These are phyloP conservation scores for Cephalopterus ornatus DNA, from an alignment of 2,113 vertebrate species.

Conservation along the genomic window DNA sequence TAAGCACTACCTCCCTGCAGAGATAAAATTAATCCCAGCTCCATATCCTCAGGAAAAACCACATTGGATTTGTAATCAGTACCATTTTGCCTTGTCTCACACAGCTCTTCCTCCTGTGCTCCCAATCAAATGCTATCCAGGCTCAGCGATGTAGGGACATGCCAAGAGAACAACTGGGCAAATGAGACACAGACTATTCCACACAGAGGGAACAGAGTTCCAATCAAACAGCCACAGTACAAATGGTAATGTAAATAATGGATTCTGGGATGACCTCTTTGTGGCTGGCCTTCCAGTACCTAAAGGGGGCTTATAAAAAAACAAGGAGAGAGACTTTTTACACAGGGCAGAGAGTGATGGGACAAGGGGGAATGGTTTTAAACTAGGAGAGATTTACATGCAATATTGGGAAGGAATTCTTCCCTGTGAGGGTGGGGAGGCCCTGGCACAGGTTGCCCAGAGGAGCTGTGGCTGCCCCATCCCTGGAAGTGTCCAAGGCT, in stretches of 20 bases:
- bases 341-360: not conserved
- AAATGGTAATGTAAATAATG: accelerated
- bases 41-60: not conserved
- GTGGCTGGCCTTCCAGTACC: not conserved
- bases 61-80: not conserved
- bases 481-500: not conserved
- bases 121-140: not conserved
- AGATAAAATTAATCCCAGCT: not conserved
- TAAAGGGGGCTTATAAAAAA: not conserved
- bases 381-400: not conserved
- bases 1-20: not conserved
- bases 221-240: not conserved
- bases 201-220: accelerated
- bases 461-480: not conserved
- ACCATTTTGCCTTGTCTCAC: not conserved
- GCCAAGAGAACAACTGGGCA: not conserved
- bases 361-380: not conserved
- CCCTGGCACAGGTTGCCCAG: not conserved
- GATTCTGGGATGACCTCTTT: not conserved
- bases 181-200: not conserved
- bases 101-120: not conserved
- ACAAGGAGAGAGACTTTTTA: not conserved
- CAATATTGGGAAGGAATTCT: not conserved
- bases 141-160: not conserved
- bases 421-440: accelerated